Evolutionary conservation across 2,797 vertebrate genomes (phyloP).

Genomic region (Pseudochirops cupreus): DNA sequence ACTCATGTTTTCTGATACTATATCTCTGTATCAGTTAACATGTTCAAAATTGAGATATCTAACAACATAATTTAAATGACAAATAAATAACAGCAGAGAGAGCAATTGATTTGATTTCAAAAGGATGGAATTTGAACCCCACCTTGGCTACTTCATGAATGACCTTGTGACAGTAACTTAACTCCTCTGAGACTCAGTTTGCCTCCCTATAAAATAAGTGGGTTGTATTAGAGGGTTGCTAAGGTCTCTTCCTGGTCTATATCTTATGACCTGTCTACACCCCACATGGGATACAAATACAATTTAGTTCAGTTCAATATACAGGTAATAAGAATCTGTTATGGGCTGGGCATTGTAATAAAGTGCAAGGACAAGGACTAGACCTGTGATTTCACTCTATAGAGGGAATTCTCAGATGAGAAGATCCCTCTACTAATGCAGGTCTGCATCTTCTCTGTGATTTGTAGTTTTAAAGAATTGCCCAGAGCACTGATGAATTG

Average conservation of each 20-base stretch:
- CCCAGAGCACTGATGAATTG: not conserved
- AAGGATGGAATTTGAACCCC: not conserved
- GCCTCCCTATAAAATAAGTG: not conserved
- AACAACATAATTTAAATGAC: not conserved
- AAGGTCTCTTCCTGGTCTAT: not conserved
- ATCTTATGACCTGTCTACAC: not conserved
- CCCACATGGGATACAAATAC: not conserved
- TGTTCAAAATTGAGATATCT: not conserved
- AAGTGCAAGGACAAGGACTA: not conserved
- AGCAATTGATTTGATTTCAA: not conserved
- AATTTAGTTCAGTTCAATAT: not conserved
- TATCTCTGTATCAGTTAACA: not conserved
- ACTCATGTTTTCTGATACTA: not conserved
- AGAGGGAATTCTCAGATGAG: not conserved
- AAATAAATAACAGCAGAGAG: not conserved
- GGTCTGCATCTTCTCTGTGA: not conserved
- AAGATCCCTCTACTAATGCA: not conserved
- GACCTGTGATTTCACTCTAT: not conserved
- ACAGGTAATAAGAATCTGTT: not conserved
- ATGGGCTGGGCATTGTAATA: not conserved
- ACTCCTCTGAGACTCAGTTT: not conserved
- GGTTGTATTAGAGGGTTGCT: not conserved
- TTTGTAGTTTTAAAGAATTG: not conserved
- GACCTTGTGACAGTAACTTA: not conserved
- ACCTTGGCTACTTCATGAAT: not conserved